These are phyloP conservation scores for Drosophila dunni DNA, from an alignment of 1,140 invertebrate genomes.

Conservation along the genomic window DNA sequence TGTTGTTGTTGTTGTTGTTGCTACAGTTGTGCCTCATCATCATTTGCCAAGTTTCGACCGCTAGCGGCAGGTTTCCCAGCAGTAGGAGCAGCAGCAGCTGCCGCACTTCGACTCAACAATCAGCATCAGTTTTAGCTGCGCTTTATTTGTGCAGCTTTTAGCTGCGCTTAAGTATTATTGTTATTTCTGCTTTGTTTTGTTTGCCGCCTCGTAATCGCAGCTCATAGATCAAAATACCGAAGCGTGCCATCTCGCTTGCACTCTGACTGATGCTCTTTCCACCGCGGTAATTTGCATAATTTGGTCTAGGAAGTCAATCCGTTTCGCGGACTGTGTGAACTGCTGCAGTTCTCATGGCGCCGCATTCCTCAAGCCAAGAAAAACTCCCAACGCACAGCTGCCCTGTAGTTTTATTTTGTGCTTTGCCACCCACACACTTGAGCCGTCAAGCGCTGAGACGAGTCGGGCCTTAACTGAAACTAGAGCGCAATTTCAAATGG, in stretches of 20 bases:
- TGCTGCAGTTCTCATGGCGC: constrained; percentile 69
- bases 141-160: constrained; percentile 75
- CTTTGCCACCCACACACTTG: constrained; percentile 60
- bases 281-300: constrained; percentile 45
- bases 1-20: constrained; percentile 19
- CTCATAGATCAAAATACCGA: constrained; percentile 48
- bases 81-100: constrained; percentile 56
- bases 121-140: constrained; percentile 50
- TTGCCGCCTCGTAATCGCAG: constrained; percentile 50
- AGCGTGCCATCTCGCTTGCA: constrained; percentile 24
- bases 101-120: constrained; percentile 59
- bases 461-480: constrained; percentile 11
- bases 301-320: constrained; percentile 42
- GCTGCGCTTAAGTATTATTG: constrained; percentile 55
- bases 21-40: constrained; percentile 66
- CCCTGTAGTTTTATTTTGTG: neutral
- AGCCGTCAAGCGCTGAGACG: neutral
- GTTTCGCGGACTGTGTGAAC: constrained; percentile 57
- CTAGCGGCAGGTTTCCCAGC: constrained; percentile 49
- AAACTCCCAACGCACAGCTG: constrained; percentile 54
- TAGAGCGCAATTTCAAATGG: constrained; percentile 36
- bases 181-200: constrained; percentile 21
- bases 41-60: constrained; percentile 67
- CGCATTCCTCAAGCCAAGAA: constrained; percentile 47
- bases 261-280: neutral